Evolutionary conservation across 2,797 vertebrate species (phyloP), one percentile per base, ranked within the genome.

Genomic region (Pseudomugil tenellus): DNA sequence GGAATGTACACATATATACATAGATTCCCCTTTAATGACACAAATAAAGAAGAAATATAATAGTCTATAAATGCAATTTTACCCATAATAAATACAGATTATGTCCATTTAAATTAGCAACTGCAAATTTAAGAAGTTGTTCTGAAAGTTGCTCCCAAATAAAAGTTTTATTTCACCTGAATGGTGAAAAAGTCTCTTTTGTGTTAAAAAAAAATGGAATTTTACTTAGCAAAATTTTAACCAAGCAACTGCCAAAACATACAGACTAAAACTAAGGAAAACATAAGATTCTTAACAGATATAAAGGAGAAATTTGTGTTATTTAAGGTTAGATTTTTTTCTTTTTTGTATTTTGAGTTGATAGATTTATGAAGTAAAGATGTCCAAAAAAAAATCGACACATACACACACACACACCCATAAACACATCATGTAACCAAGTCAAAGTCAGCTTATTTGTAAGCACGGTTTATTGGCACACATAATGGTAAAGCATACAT

Each of bases 381-480:
- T 31, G 11, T 29, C 26, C 26, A 23, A 51, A 32, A 32, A 32
- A 6, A 6, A 32, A 32, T 25, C 23, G 59, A 67, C 34, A 16
- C 1, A 28, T 3, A 0, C 5, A 31, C 56, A 46, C 19, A 21
- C 9, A 41, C 9, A 61, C 17, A n/a, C 26, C 14, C 16, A 39
- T 6, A 12, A 63, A 72, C 12, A 60, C 34, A 23, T 0, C 9
- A 49, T 54, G 54, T 32, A 61, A 72, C 63, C 41, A 86, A 84
- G 77, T 17, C 60, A 58, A 72, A 43, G 53, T 3, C 64, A 69
- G 66, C 19, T 87, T 39, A 67, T 87, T 84, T 93, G 87, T 96
- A 96, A 97, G 96, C 95, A 98, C 95, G 92, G 94, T 98, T 99
- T 99, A 99, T 98, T 98, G 96, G 96, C 96, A 98, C 96, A 97